Evolutionary conservation across 2,113 vertebrate genomes (phyloP).

Genomic region (Vidua macroura): DNA sequence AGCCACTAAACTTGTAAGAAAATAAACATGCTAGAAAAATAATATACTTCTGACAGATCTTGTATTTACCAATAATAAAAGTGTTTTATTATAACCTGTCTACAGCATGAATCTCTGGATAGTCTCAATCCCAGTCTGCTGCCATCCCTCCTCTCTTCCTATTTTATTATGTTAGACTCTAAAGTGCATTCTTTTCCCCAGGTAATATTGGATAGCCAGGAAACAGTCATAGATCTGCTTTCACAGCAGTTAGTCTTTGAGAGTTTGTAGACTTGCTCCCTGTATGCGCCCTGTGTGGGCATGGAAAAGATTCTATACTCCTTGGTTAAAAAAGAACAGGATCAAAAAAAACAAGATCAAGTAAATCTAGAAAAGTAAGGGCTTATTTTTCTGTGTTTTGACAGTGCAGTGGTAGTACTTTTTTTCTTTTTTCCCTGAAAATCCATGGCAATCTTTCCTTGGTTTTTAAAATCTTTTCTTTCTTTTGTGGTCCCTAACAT

Average conservation of each 20-base stretch:
- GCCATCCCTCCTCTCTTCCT: not conserved
- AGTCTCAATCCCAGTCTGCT: not conserved
- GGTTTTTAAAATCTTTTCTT: not conserved
- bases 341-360: not conserved
- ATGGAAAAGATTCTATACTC: not conserved
- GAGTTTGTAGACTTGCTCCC: not conserved
- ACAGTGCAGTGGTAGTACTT: not conserved
- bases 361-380: not conserved
- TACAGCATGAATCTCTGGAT: conserved; percentile 26
- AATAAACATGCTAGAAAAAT: conserved; percentile 25
- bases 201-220: conserved; percentile 3
- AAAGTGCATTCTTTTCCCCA: conserved; percentile 53
- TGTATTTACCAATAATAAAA: conserved; percentile 17
- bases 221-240: not conserved
- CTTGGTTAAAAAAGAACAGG: not conserved
- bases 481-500: not conserved
- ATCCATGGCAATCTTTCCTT: not conserved
- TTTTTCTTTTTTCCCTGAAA: not conserved
- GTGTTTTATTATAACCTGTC: conserved; percentile 31
- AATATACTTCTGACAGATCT: not conserved
- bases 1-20: conserved; percentile 15
- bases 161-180: not conserved
- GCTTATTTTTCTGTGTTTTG: not conserved
- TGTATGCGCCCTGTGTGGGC: not conserved
- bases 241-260: not conserved